phyloP scores from a whole-genome alignment of 2,113 vertebrate genomes.

The Pycnonotus jocosus region DNA sequence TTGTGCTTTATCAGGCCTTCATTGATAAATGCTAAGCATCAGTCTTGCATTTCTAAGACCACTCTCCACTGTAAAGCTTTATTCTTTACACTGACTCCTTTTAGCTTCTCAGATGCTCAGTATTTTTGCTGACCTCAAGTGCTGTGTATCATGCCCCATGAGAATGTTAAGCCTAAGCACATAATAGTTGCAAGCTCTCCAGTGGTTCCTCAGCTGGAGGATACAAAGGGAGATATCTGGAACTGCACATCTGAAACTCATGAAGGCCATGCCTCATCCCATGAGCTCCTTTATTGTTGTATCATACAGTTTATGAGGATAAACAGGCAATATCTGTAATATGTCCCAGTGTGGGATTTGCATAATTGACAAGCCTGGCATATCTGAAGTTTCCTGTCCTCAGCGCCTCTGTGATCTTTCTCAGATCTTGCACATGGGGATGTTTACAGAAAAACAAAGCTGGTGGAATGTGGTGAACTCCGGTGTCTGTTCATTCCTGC shows the following conservation, averaged over 20 bases:
- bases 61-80: neutral
- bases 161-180: neutral
- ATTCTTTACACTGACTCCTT: neutral
- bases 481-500: neutral
- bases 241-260: neutral
- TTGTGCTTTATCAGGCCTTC: neutral
- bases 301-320: neutral
- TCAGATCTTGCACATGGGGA: neutral
- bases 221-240: neutral
- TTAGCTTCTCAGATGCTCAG: neutral
- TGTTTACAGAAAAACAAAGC: neutral
- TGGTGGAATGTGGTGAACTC: neutral
- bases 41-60: neutral
- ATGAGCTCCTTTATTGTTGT: neutral
- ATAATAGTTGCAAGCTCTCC: neutral
- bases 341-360: neutral
- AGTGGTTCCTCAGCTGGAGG: neutral
- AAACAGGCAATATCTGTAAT: neutral
- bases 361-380: neutral
- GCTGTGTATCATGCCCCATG: neutral
- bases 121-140: neutral
- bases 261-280: neutral
- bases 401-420: neutral
- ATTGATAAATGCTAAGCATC: neutral
- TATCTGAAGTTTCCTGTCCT: neutral